These are phyloP conservation scores for Hypsopygia costalis DNA, from an alignment of 2,888 invertebrate species.

Conservation along the genomic window DNA sequence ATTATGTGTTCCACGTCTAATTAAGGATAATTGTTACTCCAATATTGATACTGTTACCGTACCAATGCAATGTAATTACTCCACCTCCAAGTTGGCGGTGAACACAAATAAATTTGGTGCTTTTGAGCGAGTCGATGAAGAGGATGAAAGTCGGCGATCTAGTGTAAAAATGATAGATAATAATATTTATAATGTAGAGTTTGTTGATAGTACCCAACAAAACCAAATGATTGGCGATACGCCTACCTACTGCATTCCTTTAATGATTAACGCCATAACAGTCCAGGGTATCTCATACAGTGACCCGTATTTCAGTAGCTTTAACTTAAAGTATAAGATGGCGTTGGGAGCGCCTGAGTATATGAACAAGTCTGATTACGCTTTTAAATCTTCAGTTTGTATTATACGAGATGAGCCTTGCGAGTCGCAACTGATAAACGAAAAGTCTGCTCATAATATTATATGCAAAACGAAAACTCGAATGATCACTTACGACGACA, in stretches of 20 bases:
- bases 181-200: conserved; percentile 80
- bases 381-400: conserved; percentile 82
- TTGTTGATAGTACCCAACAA: conserved; percentile 81
- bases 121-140: conserved; percentile 76
- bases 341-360: conserved; percentile 77
- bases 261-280: conserved; percentile 81
- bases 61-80: conserved; percentile 81
- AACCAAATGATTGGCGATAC: conserved; percentile 81
- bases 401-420: conserved; percentile 77
- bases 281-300: conserved; percentile 82
- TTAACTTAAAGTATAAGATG: conserved; percentile 81
- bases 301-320: conserved; percentile 82
- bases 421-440: conserved; percentile 66
- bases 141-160: conserved; percentile 79
- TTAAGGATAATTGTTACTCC: conserved; percentile 80
- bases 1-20: conserved; percentile 84
- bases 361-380: conserved; percentile 82
- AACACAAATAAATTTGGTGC: conserved; percentile 81
- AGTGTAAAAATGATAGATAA: conserved; percentile 80
- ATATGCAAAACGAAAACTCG: conserved; percentile 67
- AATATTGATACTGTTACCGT: conserved; percentile 81
- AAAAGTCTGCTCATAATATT: conserved; percentile 66
- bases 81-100: conserved; percentile 82
- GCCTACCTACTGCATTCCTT: conserved; percentile 81
- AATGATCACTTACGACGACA: conserved; percentile 59